A percentile compares a stretch with the other conserved stretches of the same genome.
These are phyloP conservation scores for Drosophila watanabei DNA, from an alignment of 1,140 invertebrate species.

Conservation along the genomic window DNA sequence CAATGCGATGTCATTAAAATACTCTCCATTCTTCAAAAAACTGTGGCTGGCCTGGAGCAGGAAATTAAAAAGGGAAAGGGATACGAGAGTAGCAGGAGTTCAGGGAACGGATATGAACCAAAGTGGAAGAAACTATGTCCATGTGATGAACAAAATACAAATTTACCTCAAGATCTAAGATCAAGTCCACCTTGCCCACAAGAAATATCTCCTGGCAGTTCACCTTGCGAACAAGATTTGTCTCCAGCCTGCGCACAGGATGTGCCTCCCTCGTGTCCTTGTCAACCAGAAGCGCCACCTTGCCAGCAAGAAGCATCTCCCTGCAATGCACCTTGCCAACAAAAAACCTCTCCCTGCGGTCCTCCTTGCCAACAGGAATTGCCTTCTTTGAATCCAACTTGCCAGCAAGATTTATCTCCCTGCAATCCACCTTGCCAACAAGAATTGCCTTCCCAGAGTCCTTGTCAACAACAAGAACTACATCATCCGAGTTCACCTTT, in stretches of 20 bases:
- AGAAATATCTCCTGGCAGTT: neutral
- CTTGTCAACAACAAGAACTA: neutral
- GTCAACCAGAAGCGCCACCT: neutral
- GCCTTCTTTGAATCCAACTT: neutral
- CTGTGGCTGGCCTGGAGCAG: slow-evolving; percentile 36
- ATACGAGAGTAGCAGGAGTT: slow-evolving; percentile 1
- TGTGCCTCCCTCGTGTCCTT: neutral
- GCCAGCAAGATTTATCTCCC: neutral
- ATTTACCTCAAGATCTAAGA: neutral
- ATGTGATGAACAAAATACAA: neutral
- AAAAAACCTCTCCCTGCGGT: too few relatives aligned
- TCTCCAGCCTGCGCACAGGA: neutral
- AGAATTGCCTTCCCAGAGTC: neutral
- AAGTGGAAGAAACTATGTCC: neutral
- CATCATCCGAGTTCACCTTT: too few relatives aligned
- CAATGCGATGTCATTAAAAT: slow-evolving; percentile 38
- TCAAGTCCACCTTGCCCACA: neutral
- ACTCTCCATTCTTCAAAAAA: slow-evolving; percentile 40
- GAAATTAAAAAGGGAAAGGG: slow-evolving; percentile 21
- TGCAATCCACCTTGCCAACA: neutral
- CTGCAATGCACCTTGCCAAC: neutral
- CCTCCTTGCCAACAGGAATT: neutral
- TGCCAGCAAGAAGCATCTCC: neutral
- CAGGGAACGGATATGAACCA: neutral
- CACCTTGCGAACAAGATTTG: neutral